phyloP scores from a whole-genome alignment of 1,140 invertebrate species.

The Drosophila erecta region DNA sequence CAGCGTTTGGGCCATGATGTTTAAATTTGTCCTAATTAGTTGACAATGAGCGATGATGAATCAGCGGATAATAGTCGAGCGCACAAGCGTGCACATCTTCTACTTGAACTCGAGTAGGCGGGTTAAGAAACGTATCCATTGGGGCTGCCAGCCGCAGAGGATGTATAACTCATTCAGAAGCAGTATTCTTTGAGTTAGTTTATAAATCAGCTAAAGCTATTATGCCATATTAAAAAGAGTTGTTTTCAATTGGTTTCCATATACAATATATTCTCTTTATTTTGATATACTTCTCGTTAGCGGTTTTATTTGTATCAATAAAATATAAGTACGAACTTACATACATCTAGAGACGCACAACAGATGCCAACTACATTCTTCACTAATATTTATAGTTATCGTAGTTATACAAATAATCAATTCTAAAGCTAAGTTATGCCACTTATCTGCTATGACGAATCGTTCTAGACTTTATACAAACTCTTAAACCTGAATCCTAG shows the following conservation, averaged over 20 bases:
- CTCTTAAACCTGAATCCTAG: conserved; percentile 42
- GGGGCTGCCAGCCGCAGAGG: conserved; percentile 9
- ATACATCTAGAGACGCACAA: conserved; percentile 67
- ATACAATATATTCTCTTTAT: conserved; percentile 56
- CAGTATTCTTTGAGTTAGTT: background rate
- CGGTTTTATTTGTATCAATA: conserved; percentile 55
- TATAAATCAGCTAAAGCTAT: no score
- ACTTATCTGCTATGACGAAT: conserved; percentile 73
- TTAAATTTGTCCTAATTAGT: conserved; percentile 84
- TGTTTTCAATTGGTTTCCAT: conserved; percentile 48
- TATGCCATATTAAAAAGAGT: no score
- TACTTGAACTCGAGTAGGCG: conserved; percentile 8
- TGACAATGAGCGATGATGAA: conserved; percentile 77
- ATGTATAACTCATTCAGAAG: conserved; percentile 4
- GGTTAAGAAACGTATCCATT: background rate
- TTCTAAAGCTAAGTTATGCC: conserved; percentile 32
- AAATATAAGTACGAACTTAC: conserved; percentile 76
- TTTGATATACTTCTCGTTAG: conserved; percentile 42
- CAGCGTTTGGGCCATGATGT: conserved; percentile 56
- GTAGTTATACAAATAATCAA: conserved; percentile 40
- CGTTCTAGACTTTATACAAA: conserved; percentile 76
- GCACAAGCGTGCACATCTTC: background rate
- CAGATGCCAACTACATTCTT: conserved; percentile 67
- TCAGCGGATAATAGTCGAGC: conserved; percentile 48
- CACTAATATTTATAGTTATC: conserved; percentile 43